Conservation (phyloP, 1,140 invertebrate species). For the Hormaphis cornu region DNA sequence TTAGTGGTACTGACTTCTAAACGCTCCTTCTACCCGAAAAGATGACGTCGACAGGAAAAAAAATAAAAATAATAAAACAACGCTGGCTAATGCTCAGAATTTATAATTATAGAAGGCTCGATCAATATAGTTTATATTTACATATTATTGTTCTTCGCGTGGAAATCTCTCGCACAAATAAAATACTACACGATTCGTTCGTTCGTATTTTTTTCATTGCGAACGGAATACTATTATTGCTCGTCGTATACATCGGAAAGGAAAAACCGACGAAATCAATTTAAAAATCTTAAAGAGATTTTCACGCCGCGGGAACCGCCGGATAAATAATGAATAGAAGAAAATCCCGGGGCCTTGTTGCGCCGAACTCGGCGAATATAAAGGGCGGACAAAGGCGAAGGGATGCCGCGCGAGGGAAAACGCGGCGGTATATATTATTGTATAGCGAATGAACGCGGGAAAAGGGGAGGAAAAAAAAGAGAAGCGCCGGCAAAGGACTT, state of each 20-base stretch:
- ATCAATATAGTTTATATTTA: too few relatives aligned
- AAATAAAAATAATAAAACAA: too few relatives aligned
- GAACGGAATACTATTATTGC: too few relatives aligned
- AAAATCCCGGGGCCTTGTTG: slow-evolving; percentile 24
- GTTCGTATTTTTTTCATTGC: too few relatives aligned
- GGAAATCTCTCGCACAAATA: too few relatives aligned
- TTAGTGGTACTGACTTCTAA: too few relatives aligned
- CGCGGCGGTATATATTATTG: neutral
- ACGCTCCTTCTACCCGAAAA: too few relatives aligned
- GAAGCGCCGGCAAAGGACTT: neutral
- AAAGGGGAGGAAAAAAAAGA: neutral
- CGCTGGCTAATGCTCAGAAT: too few relatives aligned
- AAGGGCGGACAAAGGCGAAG: neutral
- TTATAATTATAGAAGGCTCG: too few relatives aligned
- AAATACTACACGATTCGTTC: too few relatives aligned
- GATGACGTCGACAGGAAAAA: too few relatives aligned
- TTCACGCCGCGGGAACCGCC: neutral
- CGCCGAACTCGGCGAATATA: neutral
- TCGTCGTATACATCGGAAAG: neutral
- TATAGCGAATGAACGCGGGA: neutral
- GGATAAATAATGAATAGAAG: slow-evolving; percentile 32
- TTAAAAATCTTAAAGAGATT: slow-evolving; percentile 26
- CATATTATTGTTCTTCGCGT: too few relatives aligned
- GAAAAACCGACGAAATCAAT: slow-evolving; percentile 25
- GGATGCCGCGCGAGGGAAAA: neutral